A percentile compares a stretch with the other conserved stretches of the same genome.
phyloP scores from a whole-genome alignment of 2,113 vertebrate genomes.

The Ardeotis arabs region DNA sequence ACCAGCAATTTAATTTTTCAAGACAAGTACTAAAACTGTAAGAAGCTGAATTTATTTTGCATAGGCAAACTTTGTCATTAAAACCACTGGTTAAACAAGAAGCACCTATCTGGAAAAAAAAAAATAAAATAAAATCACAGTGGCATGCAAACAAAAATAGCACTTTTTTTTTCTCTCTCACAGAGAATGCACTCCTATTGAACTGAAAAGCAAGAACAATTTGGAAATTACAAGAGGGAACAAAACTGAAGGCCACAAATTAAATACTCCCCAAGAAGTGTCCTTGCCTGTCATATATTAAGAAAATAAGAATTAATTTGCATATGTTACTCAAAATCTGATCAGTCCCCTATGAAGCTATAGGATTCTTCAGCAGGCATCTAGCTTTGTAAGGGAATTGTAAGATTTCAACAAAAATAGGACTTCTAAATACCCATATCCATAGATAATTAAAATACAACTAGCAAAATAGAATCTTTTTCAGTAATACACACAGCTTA shows the following conservation, averaged over 20 bases:
- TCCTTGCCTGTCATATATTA: neutral
- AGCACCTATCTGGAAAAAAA: neutral
- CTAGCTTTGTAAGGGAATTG: neutral
- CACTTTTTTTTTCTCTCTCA: neutral
- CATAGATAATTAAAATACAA: neutral
- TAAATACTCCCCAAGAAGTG: neutral
- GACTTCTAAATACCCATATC: neutral
- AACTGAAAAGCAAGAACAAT: neutral
- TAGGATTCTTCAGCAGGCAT: neutral
- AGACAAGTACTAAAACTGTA: neutral
- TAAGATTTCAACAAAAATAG: neutral
- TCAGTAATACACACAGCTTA: neutral
- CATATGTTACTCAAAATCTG: neutral
- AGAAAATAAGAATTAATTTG: neutral
- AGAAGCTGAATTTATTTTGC: neutral
- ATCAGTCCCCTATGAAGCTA: neutral
- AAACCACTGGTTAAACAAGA: neutral
- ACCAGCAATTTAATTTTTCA: neutral
- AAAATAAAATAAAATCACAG: neutral
- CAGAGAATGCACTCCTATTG: neutral
- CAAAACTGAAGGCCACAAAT: neutral
- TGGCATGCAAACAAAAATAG: neutral
- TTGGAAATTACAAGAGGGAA: neutral
- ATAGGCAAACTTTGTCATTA: neutral
- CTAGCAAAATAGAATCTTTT: neutral